Base-by-base conservation (phyloP, 2,888 invertebrate genomes). In the Ophion costatus region DNA sequence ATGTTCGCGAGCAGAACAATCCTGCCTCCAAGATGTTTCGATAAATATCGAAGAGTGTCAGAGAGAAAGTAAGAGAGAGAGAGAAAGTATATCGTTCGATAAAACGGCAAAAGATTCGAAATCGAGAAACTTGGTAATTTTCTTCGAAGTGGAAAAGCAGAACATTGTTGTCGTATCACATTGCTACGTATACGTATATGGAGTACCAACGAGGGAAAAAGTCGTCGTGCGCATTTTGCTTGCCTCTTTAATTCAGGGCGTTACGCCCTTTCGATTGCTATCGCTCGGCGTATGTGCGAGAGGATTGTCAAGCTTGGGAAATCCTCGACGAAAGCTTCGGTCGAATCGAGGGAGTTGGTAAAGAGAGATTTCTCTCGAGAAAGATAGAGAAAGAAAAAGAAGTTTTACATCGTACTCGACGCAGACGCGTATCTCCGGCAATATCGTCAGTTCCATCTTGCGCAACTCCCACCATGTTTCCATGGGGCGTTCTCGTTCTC, bases 321-420 rank as follows among this genome's bases (percentile, higher is more conserved):
- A 71, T 71, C 56, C 64, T 22, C 17, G n/a, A 63, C 64, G 57
- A 42, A 71, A 79, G 79, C 71, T 79, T 71, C 42, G 38, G 24
- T 64, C 71, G 79, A 64, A 71, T 70, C 14, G 17, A 63, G 51
- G 57, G 38, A 79, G 42, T 79, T 70, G 63, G 63, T 57, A 38
- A 79, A 79, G 71, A 79, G 71, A 79, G 22, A 63, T 61, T 59
- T 79, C 70, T 63, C 51, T 51, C 6, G 9, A 24, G 75, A 56
- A 42, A 77, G 57, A 77, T 51, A 22, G 59, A 42, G 71, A 76
- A 69, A 57, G 38, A 51, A 69, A 66, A 67, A 76, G 42, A 70
- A 63, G 61, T 78, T 59, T 67, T 75, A 82, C 69, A 80, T 70
- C 71, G 63, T 81, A 45, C 69, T 76, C 38, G 20, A 20, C 74